phyloP scores from a whole-genome alignment of 1,140 invertebrate species.

The Scaptomyza pallida region DNA sequence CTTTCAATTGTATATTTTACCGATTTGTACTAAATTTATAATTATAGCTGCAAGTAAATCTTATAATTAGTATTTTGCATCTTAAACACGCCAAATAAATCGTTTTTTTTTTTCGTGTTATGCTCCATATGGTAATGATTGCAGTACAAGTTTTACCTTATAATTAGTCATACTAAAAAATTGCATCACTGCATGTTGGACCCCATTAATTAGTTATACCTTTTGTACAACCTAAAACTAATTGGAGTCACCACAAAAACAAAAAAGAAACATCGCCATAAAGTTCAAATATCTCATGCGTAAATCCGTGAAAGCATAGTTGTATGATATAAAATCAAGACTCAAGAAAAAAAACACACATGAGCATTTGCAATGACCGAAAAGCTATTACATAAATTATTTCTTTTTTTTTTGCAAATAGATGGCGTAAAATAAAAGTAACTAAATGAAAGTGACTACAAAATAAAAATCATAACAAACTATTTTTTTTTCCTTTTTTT shows the following conservation, averaged over 20 bases:
- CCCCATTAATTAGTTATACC: conserved; percentile 50
- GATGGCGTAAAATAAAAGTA: conserved; percentile 38
- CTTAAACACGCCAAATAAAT: background rate
- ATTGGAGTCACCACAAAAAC: conserved; percentile 56
- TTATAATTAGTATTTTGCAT: background rate
- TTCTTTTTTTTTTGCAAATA: conserved; percentile 38
- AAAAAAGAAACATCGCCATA: conserved; percentile 43
- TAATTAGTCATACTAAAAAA: conserved; percentile 8
- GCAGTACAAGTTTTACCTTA: background rate
- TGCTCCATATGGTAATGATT: background rate
- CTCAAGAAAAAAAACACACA: conserved; percentile 29
- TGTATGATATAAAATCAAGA: conserved; percentile 48
- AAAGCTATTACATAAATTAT: conserved; percentile 67
- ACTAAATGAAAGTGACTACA: conserved; percentile 63
- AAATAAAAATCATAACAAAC: conserved; percentile 51
- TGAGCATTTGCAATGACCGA: conserved; percentile 16
- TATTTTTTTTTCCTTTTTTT: too few relatives aligned
- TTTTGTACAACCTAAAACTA: conserved; percentile 51
- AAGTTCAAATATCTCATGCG: conserved; percentile 73
- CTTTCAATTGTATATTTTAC: too few relatives aligned
- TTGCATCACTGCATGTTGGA: conserved; percentile 24
- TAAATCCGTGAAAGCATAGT: conserved; percentile 69
- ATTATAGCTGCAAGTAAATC: background rate
- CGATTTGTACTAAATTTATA: too few relatives aligned
- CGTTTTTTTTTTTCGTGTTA: background rate